Percentiles rank a stretch among this genome's conserved stretches.
These are phyloP conservation scores for Monodelphis domestica DNA, from an alignment of 2,797 vertebrate species.

Conservation along the genomic window DNA sequence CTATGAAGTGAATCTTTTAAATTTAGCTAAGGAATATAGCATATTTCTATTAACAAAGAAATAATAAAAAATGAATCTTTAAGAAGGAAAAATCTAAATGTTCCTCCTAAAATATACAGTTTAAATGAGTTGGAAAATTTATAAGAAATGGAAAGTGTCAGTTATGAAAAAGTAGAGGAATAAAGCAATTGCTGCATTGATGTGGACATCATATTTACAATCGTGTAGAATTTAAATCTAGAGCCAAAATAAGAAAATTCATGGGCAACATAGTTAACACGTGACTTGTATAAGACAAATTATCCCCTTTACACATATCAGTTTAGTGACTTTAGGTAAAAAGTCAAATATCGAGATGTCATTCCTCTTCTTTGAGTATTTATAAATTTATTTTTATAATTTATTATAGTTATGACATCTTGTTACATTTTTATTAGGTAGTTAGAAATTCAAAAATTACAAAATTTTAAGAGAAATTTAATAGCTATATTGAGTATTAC, in stretches of 20 bases:
- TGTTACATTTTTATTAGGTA: slow-evolving; percentile 21
- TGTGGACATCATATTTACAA: not conserved
- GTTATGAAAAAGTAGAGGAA: slow-evolving; percentile 46
- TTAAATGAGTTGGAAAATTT: slow-evolving; percentile 19
- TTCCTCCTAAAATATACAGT: not conserved
- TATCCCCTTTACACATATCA: not conserved
- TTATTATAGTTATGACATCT: not conserved
- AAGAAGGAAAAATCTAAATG: not conserved
- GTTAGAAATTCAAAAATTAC: not conserved
- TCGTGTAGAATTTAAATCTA: slow-evolving; percentile 25
- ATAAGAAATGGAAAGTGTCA: not conserved
- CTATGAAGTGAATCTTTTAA: slow-evolving; percentile 1
- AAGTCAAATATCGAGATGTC: slow-evolving; percentile 30
- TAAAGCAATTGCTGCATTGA: not conserved
- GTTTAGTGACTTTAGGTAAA: slow-evolving; percentile 15
- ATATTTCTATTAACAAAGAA: slow-evolving; percentile 17
- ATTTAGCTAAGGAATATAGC: slow-evolving; percentile 1
- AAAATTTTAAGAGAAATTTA: not conserved
- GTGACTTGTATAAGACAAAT: not conserved
- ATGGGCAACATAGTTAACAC: not conserved
- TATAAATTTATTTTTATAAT: not conserved
- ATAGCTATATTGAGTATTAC: not conserved
- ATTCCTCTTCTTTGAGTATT: slow-evolving; percentile 18
- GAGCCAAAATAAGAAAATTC: not conserved
- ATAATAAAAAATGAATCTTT: not conserved